These are phyloP conservation scores for Tiliacea citrago DNA, from an alignment of 2,888 invertebrate species.

Conservation along the genomic window DNA sequence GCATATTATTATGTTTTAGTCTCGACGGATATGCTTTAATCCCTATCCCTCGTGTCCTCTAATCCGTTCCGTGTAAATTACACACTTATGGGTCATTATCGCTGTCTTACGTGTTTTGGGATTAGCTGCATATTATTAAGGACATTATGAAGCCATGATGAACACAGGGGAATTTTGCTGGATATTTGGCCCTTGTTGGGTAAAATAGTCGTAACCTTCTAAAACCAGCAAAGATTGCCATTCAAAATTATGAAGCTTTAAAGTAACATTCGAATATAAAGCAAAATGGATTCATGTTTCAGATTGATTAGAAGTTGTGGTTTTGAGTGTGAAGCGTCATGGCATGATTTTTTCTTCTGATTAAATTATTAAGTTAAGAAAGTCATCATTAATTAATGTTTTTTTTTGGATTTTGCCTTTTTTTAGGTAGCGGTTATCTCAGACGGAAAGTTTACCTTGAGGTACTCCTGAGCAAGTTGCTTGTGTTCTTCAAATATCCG, in stretches of 20 bases:
- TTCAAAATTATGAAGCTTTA: background rate
- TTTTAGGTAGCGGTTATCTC: background rate
- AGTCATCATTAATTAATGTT: background rate
- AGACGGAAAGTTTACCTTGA: constrained; percentile 90
- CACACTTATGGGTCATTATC: background rate
- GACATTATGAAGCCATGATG: background rate
- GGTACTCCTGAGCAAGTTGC: constrained; percentile 96
- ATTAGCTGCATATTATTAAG: background rate
- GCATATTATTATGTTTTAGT: background rate
- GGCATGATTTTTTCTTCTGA: background rate
- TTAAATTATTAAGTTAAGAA: background rate
- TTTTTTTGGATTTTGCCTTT: background rate
- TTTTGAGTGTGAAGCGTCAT: background rate
- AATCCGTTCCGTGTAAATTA: background rate
- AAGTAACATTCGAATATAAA: constrained; percentile 4
- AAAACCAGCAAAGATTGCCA: background rate
- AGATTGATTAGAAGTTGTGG: background rate
- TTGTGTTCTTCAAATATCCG: constrained; percentile 97
- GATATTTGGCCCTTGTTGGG: background rate
- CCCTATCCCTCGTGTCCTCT: no score
- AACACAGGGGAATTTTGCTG: background rate
- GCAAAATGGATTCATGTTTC: background rate
- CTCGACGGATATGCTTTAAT: no score
- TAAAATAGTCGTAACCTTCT: constrained; percentile 1
- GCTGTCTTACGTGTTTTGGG: background rate